These are phyloP conservation scores for Suricata suricatta DNA, from an alignment of 2,113 vertebrate species.

Conservation along the genomic window DNA sequence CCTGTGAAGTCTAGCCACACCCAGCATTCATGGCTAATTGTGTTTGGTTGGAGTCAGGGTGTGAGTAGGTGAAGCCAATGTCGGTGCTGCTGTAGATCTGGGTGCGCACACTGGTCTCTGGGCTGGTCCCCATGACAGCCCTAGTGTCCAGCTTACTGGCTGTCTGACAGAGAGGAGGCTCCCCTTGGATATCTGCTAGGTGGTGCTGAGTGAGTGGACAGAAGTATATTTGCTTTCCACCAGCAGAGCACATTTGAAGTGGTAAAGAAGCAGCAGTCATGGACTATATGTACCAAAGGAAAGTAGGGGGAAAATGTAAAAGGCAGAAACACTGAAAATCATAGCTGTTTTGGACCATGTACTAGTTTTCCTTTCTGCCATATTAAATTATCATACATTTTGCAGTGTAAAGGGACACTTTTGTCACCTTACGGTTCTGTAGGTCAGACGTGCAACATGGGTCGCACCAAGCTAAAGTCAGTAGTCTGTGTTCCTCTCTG, in stretches of 20 bases:
- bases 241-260: background rate
- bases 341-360: background rate
- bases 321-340: background rate
- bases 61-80: background rate
- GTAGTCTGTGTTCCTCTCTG: background rate
- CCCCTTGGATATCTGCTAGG: too few species aligned
- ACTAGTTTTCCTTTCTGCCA: background rate
- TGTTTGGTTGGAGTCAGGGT: background rate
- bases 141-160: background rate
- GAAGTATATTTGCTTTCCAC: background rate
- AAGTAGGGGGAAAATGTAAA: background rate
- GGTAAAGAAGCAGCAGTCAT: background rate
- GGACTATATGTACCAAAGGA: background rate
- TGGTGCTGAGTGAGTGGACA: background rate
- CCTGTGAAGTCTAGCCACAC: background rate
- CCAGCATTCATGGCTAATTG: background rate
- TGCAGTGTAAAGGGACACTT: background rate
- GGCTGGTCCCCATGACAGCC: background rate
- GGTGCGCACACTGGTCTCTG: background rate
- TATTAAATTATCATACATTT: background rate
- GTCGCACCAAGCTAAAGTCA: background rate
- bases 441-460: background rate
- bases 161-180: background rate
- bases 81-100: background rate
- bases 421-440: background rate